Percentiles rank a stretch among this genome's conserved stretches.
Conservation (phyloP, 2,797 vertebrate genomes). For the Enteromius radiatus region DNA sequence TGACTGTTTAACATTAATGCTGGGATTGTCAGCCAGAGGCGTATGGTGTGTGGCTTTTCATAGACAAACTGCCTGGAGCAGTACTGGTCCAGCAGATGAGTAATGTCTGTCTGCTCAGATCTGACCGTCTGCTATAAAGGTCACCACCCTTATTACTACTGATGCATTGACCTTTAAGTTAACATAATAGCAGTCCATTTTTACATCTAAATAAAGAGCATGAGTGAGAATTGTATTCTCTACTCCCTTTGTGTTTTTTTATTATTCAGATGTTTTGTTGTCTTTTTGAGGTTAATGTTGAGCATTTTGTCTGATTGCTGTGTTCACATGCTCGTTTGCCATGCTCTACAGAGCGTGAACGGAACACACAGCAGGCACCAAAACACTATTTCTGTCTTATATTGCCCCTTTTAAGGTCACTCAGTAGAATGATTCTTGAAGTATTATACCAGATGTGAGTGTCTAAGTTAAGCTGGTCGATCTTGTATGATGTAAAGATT, state of each 20-base stretch:
- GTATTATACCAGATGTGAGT: constrained; percentile 17
- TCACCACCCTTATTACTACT: not conserved
- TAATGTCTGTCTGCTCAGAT: constrained; percentile 27
- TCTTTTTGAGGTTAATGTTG: constrained; percentile 16
- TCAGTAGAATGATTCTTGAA: constrained; percentile 49
- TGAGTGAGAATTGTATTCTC: not conserved
- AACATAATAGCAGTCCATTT: not conserved
- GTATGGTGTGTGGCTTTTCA: constrained; percentile 10
- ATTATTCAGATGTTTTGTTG: constrained; percentile 14
- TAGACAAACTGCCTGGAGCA: constrained; percentile 16
- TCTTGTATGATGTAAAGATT: not conserved
- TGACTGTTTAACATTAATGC: not conserved
- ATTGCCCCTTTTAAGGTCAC: constrained; percentile 48
- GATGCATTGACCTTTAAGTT: constrained; percentile 23
- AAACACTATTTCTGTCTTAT: constrained; percentile 42
- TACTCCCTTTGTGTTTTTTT: constrained; percentile 1
- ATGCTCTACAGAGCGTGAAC: constrained; percentile 20
- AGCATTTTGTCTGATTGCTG: constrained; percentile 15
- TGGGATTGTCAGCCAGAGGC: not conserved
- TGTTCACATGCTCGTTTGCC: constrained; percentile 15
- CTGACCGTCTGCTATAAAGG: constrained; percentile 28
- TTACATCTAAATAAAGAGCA: constrained; percentile 26
- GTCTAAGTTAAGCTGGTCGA: not conserved
- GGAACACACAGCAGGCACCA: constrained; percentile 15
- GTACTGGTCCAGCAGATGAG: not conserved